Evolutionary conservation across 2,888 invertebrate genomes (phyloP).

Genomic region (Sphaerophoria rueppellii): DNA sequence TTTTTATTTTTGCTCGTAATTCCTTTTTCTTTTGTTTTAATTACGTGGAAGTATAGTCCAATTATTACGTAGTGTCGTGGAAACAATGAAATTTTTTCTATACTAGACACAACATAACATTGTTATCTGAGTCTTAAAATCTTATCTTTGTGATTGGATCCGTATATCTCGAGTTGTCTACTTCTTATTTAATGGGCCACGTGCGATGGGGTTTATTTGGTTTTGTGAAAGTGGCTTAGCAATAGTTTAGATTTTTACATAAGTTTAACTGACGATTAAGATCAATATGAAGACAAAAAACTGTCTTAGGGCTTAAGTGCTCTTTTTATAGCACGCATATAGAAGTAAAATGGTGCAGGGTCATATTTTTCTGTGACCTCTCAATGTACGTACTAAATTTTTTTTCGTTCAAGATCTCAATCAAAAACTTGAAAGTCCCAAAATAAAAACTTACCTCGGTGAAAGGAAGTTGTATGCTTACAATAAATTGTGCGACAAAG

Average conservation of each 20-base stretch:
- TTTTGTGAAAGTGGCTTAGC: conserved; percentile 35
- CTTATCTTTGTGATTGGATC: conserved; percentile 25
- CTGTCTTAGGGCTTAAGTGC: background rate
- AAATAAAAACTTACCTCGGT: background rate
- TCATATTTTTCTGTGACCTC: too few species aligned
- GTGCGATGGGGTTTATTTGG: background rate
- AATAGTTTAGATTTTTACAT: conserved; percentile 22
- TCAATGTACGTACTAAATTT: too few species aligned
- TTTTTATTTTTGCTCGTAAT: background rate
- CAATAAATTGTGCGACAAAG: background rate
- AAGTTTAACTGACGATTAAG: conserved; percentile 19
- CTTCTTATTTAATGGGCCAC: conserved; percentile 34
- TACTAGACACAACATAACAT: conserved; percentile 5
- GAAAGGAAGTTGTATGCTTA: background rate
- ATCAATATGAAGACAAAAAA: conserved; percentile 6
- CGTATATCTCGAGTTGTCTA: conserved; percentile 2
- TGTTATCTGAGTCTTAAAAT: conserved; percentile 27
- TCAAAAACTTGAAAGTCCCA: background rate
- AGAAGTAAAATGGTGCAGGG: too few species aligned
- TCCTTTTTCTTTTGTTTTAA: background rate
- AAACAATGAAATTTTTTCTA: conserved; percentile 47
- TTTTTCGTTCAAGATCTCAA: too few species aligned
- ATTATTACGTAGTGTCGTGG: conserved; percentile 17
- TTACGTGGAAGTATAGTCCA: conserved; percentile 34
- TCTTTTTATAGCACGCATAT: too few species aligned